Base-by-base conservation (phyloP, 2,888 invertebrate genomes). In the Drosophila quinaria region DNA sequence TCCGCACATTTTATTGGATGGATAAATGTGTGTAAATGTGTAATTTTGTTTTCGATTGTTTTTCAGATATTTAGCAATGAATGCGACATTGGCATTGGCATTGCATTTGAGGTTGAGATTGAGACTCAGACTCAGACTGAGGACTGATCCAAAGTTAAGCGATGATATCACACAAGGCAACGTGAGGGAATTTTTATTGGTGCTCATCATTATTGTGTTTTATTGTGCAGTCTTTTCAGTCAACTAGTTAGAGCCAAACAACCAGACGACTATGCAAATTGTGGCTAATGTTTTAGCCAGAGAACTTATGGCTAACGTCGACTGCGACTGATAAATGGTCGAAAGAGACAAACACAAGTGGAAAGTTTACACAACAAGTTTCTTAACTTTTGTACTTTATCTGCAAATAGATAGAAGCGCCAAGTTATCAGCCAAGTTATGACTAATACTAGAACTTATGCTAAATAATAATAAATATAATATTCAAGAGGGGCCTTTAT, bases 101-200 rank as follows among this genome's bases (percentile, higher is more conserved):
- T 71, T 73, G 73, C 77, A 73, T 19, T 54, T 62, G 11, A 25
- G 37, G 35, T 19, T 56, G 15, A 19, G 29, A 5, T 39, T 56
- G n/a, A 29, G 25, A 46, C 15, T 41, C 47, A 65, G 61, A 54
- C 47, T 47, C 15, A 15, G 10, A 50, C 17, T 51, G 52, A 70
- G 64, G 50, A 59, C 35, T 67, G 68, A 64, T 70, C 65, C 80
- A 74, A 78, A 78, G 72, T 80, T 76, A 71, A 70, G 51, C 73
- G 84, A 85, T 85, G 87, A 85, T 87, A 85, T 85, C 84, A 85
- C 70, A 66, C 19, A n/a, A n/a, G 46, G 58, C 35, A 46, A 84
- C 84, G 84, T 84, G 84, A 56, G 78, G 84, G 81, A 81, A 85
- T 81, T 83, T 78, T 76, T 81, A 84, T 84, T 74, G 84, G 49